phyloP scores from a whole-genome alignment of 2,797 vertebrate genomes.

The Gadopsis bispinosus region DNA sequence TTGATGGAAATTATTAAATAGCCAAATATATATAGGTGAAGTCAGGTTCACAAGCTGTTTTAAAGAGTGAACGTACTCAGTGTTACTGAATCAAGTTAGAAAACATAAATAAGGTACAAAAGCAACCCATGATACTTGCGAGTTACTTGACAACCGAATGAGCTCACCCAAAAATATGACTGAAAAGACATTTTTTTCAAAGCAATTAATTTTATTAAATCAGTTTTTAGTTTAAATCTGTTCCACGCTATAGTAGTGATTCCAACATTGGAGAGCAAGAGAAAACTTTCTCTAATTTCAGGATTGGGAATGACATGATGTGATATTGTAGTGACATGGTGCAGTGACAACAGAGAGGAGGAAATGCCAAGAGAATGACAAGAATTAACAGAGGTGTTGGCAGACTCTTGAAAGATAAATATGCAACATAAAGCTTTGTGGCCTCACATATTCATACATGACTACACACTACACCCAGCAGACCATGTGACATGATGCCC shows the following conservation, averaged over 20 bases:
- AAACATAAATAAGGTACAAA: not conserved
- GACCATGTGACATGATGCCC: constrained; percentile 10
- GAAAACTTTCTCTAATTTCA: constrained; percentile 15
- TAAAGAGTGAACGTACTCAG: not conserved
- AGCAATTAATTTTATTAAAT: constrained; percentile 53
- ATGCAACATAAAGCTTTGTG: constrained; percentile 27
- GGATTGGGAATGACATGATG: constrained; percentile 28
- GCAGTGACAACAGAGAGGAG: constrained; percentile 14
- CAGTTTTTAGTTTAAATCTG: not conserved
- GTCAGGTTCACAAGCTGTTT: not conserved
- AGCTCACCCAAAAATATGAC: constrained; percentile 22
- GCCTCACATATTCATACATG: constrained; percentile 15
- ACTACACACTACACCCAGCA: constrained; percentile 12
- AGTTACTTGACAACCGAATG: constrained; percentile 2
- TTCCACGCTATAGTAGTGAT: not conserved
- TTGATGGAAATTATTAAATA: constrained; percentile 6
- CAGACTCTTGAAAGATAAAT: constrained; percentile 36
- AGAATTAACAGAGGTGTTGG: constrained; percentile 12
- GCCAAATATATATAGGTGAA: not conserved
- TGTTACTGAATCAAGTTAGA: not conserved
- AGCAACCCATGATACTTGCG: constrained; percentile 8
- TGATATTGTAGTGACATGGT: constrained; percentile 7
- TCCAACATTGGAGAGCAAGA: not conserved
- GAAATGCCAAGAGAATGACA: not conserved
- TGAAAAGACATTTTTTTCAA: constrained; percentile 19